Percentiles rank a stretch among this genome's conserved stretches.
These are phyloP conservation scores for Catostomus latipinnis DNA, from an alignment of 2,797 vertebrate genomes.

Conservation along the genomic window DNA sequence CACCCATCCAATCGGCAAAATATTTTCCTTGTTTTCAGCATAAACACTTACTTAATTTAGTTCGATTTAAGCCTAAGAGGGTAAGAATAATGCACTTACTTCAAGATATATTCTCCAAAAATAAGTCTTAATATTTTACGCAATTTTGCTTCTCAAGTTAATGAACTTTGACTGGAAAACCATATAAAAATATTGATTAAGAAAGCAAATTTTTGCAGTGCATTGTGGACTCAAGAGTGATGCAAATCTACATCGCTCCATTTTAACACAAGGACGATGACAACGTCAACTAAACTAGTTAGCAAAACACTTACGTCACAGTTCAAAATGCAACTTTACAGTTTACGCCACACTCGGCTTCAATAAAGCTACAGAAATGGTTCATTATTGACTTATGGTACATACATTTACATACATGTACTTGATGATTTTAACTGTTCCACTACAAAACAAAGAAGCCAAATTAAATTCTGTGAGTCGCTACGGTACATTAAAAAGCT, in stretches of 20 bases:
- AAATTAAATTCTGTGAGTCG: constrained; percentile 91
- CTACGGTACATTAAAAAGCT: constrained; percentile 95
- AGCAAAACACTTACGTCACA: constrained; percentile 59
- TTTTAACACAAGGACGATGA: constrained; percentile 69
- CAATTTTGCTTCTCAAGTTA: too few relatives aligned
- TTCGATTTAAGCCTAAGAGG: too few relatives aligned
- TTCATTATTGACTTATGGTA: constrained; percentile 8
- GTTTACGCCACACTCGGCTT: constrained; percentile 60
- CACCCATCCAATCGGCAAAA: too few relatives aligned
- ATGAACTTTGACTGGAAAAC: too few relatives aligned
- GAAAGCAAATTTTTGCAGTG: too few relatives aligned
- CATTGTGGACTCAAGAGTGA: constrained; percentile 50
- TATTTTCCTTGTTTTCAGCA: too few relatives aligned
- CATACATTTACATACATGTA: constrained; percentile 32
- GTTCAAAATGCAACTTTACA: too few relatives aligned
- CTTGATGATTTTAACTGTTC: constrained; percentile 58
- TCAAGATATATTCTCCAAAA: too few relatives aligned
- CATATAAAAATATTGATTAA: too few relatives aligned
- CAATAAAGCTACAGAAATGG: constrained; percentile 37
- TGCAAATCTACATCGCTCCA: constrained; percentile 60
- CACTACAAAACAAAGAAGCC: constrained; percentile 76
- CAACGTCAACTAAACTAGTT: constrained; percentile 45
- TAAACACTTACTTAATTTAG: too few relatives aligned
- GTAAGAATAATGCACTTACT: too few relatives aligned
- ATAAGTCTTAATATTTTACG: too few relatives aligned